Base-by-base conservation (phyloP, 1,140 invertebrate genomes). In the Coelopa frigida region DNA sequence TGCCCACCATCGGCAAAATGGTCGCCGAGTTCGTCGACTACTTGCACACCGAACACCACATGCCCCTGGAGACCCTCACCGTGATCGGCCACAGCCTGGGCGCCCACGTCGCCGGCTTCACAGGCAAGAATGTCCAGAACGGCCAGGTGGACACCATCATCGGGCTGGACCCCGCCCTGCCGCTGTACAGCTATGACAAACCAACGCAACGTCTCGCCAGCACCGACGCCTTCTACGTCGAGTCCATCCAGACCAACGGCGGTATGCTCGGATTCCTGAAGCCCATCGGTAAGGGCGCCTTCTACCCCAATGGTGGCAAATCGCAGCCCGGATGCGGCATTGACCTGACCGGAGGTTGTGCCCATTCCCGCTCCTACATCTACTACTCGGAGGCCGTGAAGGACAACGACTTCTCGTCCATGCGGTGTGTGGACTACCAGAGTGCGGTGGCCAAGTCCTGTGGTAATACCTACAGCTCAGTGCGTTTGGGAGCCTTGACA, bases 31-130 rank as follows among this genome's bases (percentile, higher is more conserved):
- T 79, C 43, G 52, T 81, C 14, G 53, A 66, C n/a, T 72, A 64
- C 55, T 54, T 80, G 7, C 44, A 71, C 5, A 31, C 47, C 0
- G 40, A 52, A 0, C 65, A 71, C 24, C 72, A 70, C 10, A 61
- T 80, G 0, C 60, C 70, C 4, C 65, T 77, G 44, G 54, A 72
- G 21, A 67, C 74, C 17, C 66, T 78, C 0, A 75, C 76, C 52
- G 56, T 83, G 0, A 73, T 82, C 38, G 82, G 82, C 1, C 79
- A 82, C 49, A 82, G 80, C 42, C 61, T 84, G 3, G 82, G 81
- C 5, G 81, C 78, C 2, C 82, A 84, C 48, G 70, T 82, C 1
- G 71, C 75, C 5, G 79, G 80, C 2, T 73, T 77, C 22, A 72
- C 77, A 14, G 81, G 77, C 18, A 70, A 70, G 51, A 65, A 67